Base-by-base conservation (phyloP, 2,797 vertebrate genomes). In the Serranus cabrilla region DNA sequence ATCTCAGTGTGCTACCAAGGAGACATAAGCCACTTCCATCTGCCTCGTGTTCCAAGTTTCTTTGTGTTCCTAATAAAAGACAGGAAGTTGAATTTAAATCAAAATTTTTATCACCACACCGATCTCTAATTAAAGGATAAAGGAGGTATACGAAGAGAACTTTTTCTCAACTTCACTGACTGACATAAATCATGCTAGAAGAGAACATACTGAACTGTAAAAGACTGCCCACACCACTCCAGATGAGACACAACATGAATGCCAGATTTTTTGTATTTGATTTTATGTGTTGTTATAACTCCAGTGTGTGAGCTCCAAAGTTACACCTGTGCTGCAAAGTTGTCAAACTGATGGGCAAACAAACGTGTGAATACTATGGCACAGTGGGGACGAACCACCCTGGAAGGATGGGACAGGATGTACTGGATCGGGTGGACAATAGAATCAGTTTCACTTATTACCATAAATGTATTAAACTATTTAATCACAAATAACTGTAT, bases 21-120 rank as follows among this genome's bases (percentile, higher is more conserved):
- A 94, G 93, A 94, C 95, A 94, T 95, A 94, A 95, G 93, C 93
- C 93, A 92, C 88, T 94, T 94, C 93, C 94, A 95, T 95, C 94
- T 95, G 93, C 93, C 91, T 90, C 71, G 60, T 90, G 85, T 92
- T 94, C 90, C 90, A 91, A 91, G 81, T 92, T 91, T 92, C 90
- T 92, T 92, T 93, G 85, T 94, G 87, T 82, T 87, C 87, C 89
- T 86, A 94, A 93, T 90, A 92, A 93, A 90, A 94, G 90, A 89
- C 84, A 92, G 90, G 89, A 93, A 93, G 89, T 90, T 69, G 75
- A 82, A 82, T 89, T 89, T 86, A 82, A 90, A 92, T 92, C 73
- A 85, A 82, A 71, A 90, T 89, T 70, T 84, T 72, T 21, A 83
- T 79, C 83, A 82, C 66, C 60, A 76, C 78, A 78, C 71, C 70